Base-by-base conservation (phyloP, 1,140 invertebrate genomes). In the Odontomachus brunneus region DNA sequence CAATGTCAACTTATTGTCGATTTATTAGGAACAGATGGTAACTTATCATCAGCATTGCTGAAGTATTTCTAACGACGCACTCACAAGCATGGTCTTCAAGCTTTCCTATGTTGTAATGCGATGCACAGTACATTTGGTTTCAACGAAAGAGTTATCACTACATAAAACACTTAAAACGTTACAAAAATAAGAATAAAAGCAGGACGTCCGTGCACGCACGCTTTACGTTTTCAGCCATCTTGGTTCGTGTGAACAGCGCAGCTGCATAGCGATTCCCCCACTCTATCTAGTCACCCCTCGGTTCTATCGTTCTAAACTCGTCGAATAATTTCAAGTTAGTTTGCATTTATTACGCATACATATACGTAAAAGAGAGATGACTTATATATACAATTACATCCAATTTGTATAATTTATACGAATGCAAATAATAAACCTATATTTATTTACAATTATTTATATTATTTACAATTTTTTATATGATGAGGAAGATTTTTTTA, bases 241-340 rank as follows among this genome's bases (percentile, higher is more conserved):
- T 94, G 88, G 91, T 90, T 89, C 67, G 81, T 85, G 84, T 75
- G 84, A 90, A 89, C 84, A 66, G 87, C 89, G 91, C 93, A 94
- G 93, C 93, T 93, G 92, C 89, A 75, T 73, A 82, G 17, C 81
- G 57, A 71, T 84, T 17, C 80, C 88, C 90, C 88, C 84, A 91
- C 90, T 86, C 83, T 48, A 55, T 76, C 65, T 76, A 80, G 85
- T 75, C 86, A 90, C 88, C 90, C 90, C 89, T 88, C 83, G 84
- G 76, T 85, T 74, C 66, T 83, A 78, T 53, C 19, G 33, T 78
- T 51, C 17, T 55, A 69, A 78, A 48, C 29, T 26, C 44, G 53
- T 24, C 33, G 26, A 48, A 71, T 55, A n/a, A 22, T 17, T 63
- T 51, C n/a, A 80, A 48, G 14, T 71, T 57, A 57, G 24, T 24